Evolutionary conservation across 2,888 invertebrate genomes (phyloP), one percentile per base, ranked within the genome.

Genomic region (Monoplex corrugatus): DNA sequence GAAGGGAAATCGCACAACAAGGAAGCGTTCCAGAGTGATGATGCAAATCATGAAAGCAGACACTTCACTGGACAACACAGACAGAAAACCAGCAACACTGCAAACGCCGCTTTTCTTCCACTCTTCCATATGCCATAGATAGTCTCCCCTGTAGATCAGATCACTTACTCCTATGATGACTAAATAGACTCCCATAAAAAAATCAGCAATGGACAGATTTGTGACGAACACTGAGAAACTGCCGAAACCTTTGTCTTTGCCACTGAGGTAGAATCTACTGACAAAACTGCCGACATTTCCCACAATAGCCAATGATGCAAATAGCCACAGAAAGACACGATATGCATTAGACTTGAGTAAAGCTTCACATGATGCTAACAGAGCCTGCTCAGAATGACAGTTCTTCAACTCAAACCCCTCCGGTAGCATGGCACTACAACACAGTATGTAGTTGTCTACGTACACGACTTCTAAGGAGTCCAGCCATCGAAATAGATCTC

Each of bases 11-110:
- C 97, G 97, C 68, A 97, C 97, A 0, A 97, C 97, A 91, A 97
- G 96, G 92, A 97, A 96, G 28, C 97, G 96, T 94, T 97, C 97
- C 96, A 97, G 96, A 0, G 97, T 97, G 88, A 97, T 97, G 90
- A 97, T 92, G 0, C 97, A 96, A 23, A 97, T 95, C 84, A 97
- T 96, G 90, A 97, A 94, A 1, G 97, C 97, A 0, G 97, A 97
- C 3, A 97, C 97, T 94, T 97, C 97, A 90, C 97, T 97, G 89
- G 97, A 97, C 40, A 93, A n/a, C 2, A 92, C 89, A 0, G 93
- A 90, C 38, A 93, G 75, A 40, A 92, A 89, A 13, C 94, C 94
- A 1, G 93, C 92, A 84, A 93, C 2, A 38, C 90, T 89, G 86
- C 94, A 94, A 16, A 86, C 83, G 1, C 32, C 40, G n/a, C 93